Evolutionary conservation across 2,888 invertebrate species (phyloP), one percentile per base, ranked within the genome.

Genomic region (Rosalia funebris): DNA sequence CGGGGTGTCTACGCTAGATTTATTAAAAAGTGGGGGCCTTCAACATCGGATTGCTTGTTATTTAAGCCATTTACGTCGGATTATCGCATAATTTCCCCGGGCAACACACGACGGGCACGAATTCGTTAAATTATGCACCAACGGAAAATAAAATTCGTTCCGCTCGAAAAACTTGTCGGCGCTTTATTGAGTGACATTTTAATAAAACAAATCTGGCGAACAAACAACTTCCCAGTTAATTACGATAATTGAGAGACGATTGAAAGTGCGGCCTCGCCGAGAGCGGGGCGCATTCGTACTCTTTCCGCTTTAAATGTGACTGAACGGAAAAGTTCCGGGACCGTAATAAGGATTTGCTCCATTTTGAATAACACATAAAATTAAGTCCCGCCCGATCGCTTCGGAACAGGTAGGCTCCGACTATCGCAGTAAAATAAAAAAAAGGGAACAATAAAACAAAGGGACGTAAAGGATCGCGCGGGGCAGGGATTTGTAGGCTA

Each of bases 401-500:
- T 11, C 25, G 44, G 19, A 16, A 16, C 53, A 53, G 53, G 53
- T 53, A 53, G 32, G 25, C 50, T 39, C 16, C 11, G 50, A 19
- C 25, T 44, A 44, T 50, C 50, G 17, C 50, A 15, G 41, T 42
- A 19, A 53, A 53, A 53, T 32, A 42, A 53, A 42, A 11, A n/a
- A 41, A 50, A 53, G 17, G 16, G 53, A 42, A 42, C 53, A 31
- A 53, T 31, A 42, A 53, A 53, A 32, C 42, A 31, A 31, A 42
- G 15, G 32, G 16, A 11, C 32, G 11, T 41, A 32, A 41, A 41
- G 11, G 17, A 31, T 10, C 15, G 39, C 36, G 53, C 32, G 48
- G 56, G 60, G 64, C 63, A 62, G 50, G 77, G 77, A 78, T 79
- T 79, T 77, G 76, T 78, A 75, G 75, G 71, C 80, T 74, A 79